These are phyloP conservation scores for Stenopsyche tienmushanensis DNA, from an alignment of 1,140 invertebrate species.

Conservation along the genomic window DNA sequence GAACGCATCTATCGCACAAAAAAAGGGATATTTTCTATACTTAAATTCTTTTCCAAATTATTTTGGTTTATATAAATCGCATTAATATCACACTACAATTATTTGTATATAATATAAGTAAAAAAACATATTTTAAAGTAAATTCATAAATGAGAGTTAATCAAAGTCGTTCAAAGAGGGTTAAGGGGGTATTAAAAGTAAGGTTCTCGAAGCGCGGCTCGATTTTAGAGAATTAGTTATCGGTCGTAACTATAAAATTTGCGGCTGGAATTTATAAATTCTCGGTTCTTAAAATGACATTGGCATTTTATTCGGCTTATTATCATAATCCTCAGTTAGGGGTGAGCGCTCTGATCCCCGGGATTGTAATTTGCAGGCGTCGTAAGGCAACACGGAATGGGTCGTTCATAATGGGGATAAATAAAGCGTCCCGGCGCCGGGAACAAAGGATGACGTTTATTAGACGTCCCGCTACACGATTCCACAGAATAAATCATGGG, in stretches of 20 bases:
- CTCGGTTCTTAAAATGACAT: not conserved
- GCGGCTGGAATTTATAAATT: slow-evolving; percentile 5
- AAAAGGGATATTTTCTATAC: too few relatives aligned
- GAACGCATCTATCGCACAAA: too few relatives aligned
- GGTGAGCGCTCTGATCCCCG: not conserved
- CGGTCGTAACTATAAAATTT: not conserved
- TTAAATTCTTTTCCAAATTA: too few relatives aligned
- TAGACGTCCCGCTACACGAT: slow-evolving; percentile 28
- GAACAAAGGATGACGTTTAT: slow-evolving; percentile 30
- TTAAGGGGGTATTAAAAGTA: too few relatives aligned
- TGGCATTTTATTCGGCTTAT: slow-evolving; percentile 21
- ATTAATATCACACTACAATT: too few relatives aligned
- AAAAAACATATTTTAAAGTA: too few relatives aligned
- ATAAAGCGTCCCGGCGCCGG: slow-evolving; percentile 22
- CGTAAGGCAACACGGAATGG: slow-evolving; percentile 21
- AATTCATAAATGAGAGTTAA: too few relatives aligned
- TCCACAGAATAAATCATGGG: slow-evolving; percentile 2
- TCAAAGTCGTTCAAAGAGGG: too few relatives aligned
- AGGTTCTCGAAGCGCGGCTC: too few relatives aligned
- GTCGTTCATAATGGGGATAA: slow-evolving; percentile 28
- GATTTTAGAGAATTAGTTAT: too few relatives aligned
- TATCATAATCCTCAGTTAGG: slow-evolving; percentile 18
- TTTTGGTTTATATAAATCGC: too few relatives aligned
- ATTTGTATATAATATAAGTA: too few relatives aligned
- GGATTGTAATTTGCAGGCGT: slow-evolving; percentile 27